These are phyloP conservation scores for Arrhamphus sclerolepis DNA, from an alignment of 2,797 vertebrate genomes.

Conservation along the genomic window DNA sequence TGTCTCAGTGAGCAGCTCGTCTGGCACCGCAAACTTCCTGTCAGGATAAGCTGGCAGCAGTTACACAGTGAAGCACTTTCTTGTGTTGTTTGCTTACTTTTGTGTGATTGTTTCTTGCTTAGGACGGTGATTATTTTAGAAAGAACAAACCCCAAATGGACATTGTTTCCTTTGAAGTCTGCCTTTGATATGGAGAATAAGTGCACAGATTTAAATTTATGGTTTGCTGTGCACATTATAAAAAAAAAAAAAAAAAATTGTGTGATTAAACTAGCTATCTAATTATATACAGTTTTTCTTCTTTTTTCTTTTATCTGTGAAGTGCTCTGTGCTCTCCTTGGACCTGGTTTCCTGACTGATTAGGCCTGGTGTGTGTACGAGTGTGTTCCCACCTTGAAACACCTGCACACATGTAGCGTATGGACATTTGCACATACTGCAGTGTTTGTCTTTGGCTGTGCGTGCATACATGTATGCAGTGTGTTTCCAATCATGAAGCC, in stretches of 20 bases:
- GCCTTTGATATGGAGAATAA: slow-evolving; percentile 80
- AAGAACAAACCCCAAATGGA: slow-evolving; percentile 70
- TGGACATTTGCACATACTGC: slow-evolving; percentile 3
- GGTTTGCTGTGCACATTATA: slow-evolving; percentile 45
- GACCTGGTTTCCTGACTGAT: slow-evolving; percentile 65
- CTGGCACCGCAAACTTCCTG: slow-evolving; percentile 19
- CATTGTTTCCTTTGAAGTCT: slow-evolving; percentile 70
- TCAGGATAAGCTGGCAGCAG: slow-evolving; percentile 1
- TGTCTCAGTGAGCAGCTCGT: slow-evolving; percentile 20
- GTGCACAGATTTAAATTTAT: slow-evolving; percentile 61
- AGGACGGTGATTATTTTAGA: slow-evolving; percentile 63
- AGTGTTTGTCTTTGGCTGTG: slow-evolving; percentile 17
- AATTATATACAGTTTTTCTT: slow-evolving; percentile 66
- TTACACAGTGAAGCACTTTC: slow-evolving; percentile 24
- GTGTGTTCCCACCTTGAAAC: slow-evolving; percentile 27
- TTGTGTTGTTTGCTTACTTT: slow-evolving; percentile 17
- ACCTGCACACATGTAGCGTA: slow-evolving; percentile 12
- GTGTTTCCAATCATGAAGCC: slow-evolving; percentile 52
- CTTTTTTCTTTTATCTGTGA: slow-evolving; percentile 69
- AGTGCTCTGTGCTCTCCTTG: slow-evolving; percentile 48
- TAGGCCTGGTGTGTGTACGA: slow-evolving; percentile 20
- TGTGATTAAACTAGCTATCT: slow-evolving; percentile 75
- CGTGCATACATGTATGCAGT: slow-evolving; percentile 23
- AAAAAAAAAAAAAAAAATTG: slow-evolving; percentile 61
- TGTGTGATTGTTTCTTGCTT: slow-evolving; percentile 54